Base-by-base conservation (phyloP, 2,113 vertebrate genomes). In the Otolemur garnettii region DNA sequence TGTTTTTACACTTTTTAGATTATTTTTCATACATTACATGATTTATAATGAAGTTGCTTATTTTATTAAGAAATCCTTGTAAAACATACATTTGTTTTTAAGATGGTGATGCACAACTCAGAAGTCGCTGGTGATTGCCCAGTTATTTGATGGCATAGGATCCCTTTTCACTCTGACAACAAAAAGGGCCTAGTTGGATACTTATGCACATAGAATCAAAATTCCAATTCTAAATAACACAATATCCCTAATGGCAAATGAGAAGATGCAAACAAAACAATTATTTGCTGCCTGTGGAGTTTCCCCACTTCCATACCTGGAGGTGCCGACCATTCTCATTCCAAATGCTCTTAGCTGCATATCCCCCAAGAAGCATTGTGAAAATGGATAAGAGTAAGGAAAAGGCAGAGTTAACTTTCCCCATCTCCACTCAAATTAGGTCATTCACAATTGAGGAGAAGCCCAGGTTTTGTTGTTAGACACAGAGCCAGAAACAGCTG, bases 391-490 rank as follows among this genome's bases (percentile, higher is more conserved):
- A 79, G 19, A 50, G 38, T 66, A 72, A 62, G 75, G 45, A 82
- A 79, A 62, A 79, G n/a, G 42, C 45, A 74, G 26, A 4, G 2
- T 60, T 91, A 50, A 33, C 30, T 94, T 62, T 71, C 57, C 13
- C 9, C 18, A 64, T 68, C 68, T 75, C 60, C 77, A 8, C 83
- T 80, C 69, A 71, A 71, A 82, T 89, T 60, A 91, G 69, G 26
- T 57, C 8, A 2, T 64, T 72, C 33, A 68, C 26, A 66, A 38
- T 42, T 53, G 35, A 88, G 55, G 9, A 22, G 13, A 83, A 94
- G 53, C 59, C 69, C 7, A 21, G 38, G 11, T 77, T 95, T 87
- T 91, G 38, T 82, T 80, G 26, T 64, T 84, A 90, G 90, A 90
- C 42, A 50, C 12, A 15, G 21, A 95, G 80, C 69, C 80, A 53